Base-by-base conservation (phyloP, 2,113 vertebrate species). In the Syngnathus floridae region DNA sequence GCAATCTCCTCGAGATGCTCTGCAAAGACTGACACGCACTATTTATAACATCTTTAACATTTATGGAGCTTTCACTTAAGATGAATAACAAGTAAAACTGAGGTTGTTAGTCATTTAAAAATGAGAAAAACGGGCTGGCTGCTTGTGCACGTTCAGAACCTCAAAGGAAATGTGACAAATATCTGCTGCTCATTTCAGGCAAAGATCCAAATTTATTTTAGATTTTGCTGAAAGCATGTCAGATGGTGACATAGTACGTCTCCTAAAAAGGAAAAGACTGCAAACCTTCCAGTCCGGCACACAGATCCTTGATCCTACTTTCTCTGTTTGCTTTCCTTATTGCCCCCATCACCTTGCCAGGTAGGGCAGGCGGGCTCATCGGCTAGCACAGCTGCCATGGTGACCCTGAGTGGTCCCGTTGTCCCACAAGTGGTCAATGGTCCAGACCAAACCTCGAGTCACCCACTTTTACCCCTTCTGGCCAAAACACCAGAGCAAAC, bases 21-120 rank as follows among this genome's bases (percentile, higher is more conserved):
- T 46, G 21, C 43, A 52, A 10, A 31, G 26, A 31, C 26, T 31
- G 26, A 31, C 26, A 31, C 26, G 26, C 3, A 31, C 75, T 66
- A 67, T 82, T 79, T 73, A 72, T 65, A 59, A 64, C 26, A 31
- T 31, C 72, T 66, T 69, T 71, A 80, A 70, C 68, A 77, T 86
- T 79, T 83, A 78, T 70, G 55, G 38, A 67, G 68, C 43, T 54
- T 17, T 79, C 17, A n/a, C 54, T 67, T 64, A 6, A 3, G 58
- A 70, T 83, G 79, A 82, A 62, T 82, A 72, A 79, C 60, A 38
- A 54, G 69, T 6, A 60, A 70, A 73, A 74, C 69, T 17, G 43
- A 69, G 38, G 16, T 22, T 52, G 59, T 63, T 12, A 38, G 37
- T 59, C 36, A 54, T 40, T 10, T 37, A 3, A 12, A 17, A 63